These are phyloP conservation scores for Anastatus disparis DNA, from an alignment of 1,140 invertebrate species.

Conservation along the genomic window DNA sequence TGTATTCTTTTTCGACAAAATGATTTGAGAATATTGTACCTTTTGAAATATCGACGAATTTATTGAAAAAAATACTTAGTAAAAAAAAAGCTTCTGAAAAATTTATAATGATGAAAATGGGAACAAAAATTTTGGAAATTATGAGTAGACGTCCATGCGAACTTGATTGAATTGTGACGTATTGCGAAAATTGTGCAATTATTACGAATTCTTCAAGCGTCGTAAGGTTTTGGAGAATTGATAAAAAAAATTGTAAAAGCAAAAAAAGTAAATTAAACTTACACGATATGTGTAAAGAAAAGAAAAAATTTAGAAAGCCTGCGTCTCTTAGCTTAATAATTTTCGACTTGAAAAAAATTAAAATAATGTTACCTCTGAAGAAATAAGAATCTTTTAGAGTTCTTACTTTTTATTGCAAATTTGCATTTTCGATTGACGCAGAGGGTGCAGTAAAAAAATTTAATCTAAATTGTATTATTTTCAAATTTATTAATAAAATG, in stretches of 20 bases:
- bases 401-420: conserved; percentile 26
- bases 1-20: conserved; percentile 28
- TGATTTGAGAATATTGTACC: conserved; percentile 33
- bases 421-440: conserved; percentile 39
- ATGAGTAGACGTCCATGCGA: conserved; percentile 5
- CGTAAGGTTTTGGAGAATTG: background rate
- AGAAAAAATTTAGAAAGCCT: conserved; percentile 31
- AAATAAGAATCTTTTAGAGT: conserved; percentile 2
- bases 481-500: conserved; percentile 33
- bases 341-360: conserved; percentile 24
- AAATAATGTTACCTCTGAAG: conserved; percentile 14
- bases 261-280: conserved; percentile 10
- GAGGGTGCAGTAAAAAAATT: conserved; percentile 25
- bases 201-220: background rate
- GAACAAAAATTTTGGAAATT: conserved; percentile 17
- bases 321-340: conserved; percentile 33
- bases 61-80: conserved; percentile 12
- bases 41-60: conserved; percentile 35
- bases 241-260: conserved; percentile 17
- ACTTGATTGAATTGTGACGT: conserved; percentile 34
- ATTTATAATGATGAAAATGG: conserved; percentile 15
- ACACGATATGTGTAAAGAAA: conserved; percentile 19
- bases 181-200: conserved; percentile 28
- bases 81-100: conserved; percentile 31
- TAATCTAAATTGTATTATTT: conserved; percentile 9